Percentiles rank a stretch among this genome's conserved stretches.
Evolutionary conservation across 2,113 vertebrate genomes (phyloP).

Genomic region (Laterallus jamaicensis): DNA sequence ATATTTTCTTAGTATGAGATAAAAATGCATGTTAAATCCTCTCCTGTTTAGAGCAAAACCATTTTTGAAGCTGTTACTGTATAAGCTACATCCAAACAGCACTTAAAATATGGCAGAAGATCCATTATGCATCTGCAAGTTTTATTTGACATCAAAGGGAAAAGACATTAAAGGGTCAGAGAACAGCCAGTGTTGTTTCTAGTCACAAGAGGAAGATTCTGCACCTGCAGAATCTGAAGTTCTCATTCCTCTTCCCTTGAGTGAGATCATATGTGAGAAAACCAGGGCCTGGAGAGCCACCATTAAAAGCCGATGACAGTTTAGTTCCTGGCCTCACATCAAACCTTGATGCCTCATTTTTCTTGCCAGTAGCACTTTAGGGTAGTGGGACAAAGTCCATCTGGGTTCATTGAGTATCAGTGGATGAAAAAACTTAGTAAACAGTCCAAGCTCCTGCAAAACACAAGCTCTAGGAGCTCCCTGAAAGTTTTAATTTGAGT

Average conservation of each 20-base stretch:
- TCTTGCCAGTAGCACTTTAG: not conserved
- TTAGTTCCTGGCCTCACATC: not conserved
- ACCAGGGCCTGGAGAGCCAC: not conserved
- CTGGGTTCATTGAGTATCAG: not conserved
- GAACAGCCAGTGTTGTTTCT: not conserved
- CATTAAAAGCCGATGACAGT: not conserved
- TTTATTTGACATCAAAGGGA: not conserved
- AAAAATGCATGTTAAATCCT: not conserved
- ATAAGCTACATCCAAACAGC: not conserved
- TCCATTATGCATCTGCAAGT: not conserved
- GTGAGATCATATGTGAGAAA: not conserved
- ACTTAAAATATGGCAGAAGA: not conserved
- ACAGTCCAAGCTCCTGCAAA: not conserved
- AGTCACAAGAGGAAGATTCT: not conserved
- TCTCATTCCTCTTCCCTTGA: not conserved
- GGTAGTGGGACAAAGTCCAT: not conserved
- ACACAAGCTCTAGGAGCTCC: not conserved
- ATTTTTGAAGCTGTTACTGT: not conserved
- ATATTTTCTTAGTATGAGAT: not conserved
- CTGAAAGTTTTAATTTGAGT: not conserved
- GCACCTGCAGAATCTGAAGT: not conserved
- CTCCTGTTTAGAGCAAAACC: not conserved
- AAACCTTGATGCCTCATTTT: not conserved
- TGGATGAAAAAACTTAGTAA: not conserved
- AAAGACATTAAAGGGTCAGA: not conserved